Evolutionary conservation across 2,888 invertebrate genomes (phyloP), one percentile per base, ranked within the genome.

Genomic region (Amblyteles armatorius): DNA sequence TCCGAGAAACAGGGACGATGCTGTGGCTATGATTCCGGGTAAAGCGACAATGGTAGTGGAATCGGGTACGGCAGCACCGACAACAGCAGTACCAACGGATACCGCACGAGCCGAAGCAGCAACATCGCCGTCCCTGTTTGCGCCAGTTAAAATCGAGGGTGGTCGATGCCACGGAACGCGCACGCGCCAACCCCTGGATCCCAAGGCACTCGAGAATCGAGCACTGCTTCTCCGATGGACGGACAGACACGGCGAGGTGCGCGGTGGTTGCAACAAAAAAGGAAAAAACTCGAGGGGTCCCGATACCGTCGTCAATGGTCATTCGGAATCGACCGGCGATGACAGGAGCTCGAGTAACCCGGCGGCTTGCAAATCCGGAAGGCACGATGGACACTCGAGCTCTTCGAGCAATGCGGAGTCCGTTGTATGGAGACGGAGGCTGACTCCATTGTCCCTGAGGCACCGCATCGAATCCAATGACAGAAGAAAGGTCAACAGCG

Each of bases 141-240:
- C 84, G 65, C 81, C 86, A 79, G 87, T 88, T 86, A 86, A 83
- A 86, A 85, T 81, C 63, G 79, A 87, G 85, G 88, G 89, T 88
- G 88, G 90, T 90, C 90, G 89, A 89, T 89, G 88, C 85, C 76
- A 63, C 48, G 85, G 83, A 55, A 80, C 88, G 90, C 91, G 92
- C 93, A 90, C 89, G 92, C 92, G 92, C 84, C 91, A 92, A 94
- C 88, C 95, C 94, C 95, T 94, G 94, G 94, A 91, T 91, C 88
- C 90, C 89, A 90, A 90, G 90, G 90, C 90, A 90, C 92, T 90
- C 90, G 91, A 91, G 88, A 90, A 90, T 89, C 89, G 89, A 80
- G 88, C 93, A 94, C 94, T 94, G 94, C 94, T 94, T 94, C 94
- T 94, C 94, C 94, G 94, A 94, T 94, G 94, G 77, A 86, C 78